Percentiles rank a stretch among this genome's conserved stretches.
phyloP scores from a whole-genome alignment of 2,888 invertebrate genomes.

The Heliconius aoede region DNA sequence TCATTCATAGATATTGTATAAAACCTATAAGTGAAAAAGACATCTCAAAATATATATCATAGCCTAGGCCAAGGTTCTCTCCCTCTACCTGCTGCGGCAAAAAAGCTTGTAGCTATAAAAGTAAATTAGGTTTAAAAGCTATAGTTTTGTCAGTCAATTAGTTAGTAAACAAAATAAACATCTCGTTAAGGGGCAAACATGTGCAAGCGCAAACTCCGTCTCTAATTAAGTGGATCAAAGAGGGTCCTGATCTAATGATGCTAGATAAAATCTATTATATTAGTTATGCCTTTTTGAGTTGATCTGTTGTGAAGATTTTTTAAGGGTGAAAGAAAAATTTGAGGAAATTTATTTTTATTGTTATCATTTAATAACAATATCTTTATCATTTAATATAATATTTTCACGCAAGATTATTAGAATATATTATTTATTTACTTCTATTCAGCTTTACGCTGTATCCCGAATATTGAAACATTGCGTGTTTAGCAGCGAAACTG shows the following conservation, averaged over 20 bases:
- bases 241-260: conserved; percentile 24
- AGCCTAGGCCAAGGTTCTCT: no score
- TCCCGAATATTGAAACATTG: neutral
- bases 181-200: conserved; percentile 22
- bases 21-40: no score
- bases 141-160: neutral
- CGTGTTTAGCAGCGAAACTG: neutral
- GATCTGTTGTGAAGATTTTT: neutral
- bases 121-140: neutral
- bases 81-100: no score
- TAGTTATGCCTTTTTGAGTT: conserved; percentile 22
- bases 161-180: conserved; percentile 6
- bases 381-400: no score
- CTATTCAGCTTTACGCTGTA: neutral
- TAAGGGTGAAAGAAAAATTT: neutral
- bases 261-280: conserved; percentile 31
- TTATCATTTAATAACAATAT: neutral
- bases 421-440: neutral
- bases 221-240: conserved; percentile 31
- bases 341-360: neutral
- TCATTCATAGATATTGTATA: no score
- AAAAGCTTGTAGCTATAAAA: neutral
- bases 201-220: conserved; percentile 14
- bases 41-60: no score
- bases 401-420: neutral